Evolutionary conservation across 1,140 invertebrate species (phyloP).

Genomic region (Goniozus legneri): DNA sequence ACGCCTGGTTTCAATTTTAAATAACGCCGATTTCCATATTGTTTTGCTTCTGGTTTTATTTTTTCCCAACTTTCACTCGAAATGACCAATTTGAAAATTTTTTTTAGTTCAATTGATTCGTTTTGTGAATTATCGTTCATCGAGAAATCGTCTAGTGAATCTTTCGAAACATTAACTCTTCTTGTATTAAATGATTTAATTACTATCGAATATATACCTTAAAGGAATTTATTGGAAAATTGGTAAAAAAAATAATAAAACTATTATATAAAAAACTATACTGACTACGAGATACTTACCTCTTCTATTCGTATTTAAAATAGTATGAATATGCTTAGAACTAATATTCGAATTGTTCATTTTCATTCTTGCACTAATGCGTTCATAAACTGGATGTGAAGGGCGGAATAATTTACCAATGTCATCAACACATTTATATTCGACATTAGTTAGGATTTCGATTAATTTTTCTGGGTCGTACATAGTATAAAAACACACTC

Average conservation of each 20-base stretch:
- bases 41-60: not conserved
- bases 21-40: not conserved
- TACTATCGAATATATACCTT: no score
- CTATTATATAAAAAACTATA: no score
- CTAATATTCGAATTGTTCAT: not conserved
- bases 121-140: not conserved
- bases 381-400: not conserved
- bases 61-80: not conserved
- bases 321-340: constrained; percentile 2
- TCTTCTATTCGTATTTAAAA: not conserved
- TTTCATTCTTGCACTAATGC: not conserved
- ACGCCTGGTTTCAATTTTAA: not conserved
- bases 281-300: no score
- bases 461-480: no score
- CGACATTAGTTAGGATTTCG: no score
- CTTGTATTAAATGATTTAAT: no score
- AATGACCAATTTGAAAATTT: not conserved
- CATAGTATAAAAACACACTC: no score
- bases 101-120: not conserved
- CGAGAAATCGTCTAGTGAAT: not conserved
- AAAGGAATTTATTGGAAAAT: not conserved
- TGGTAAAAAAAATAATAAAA: not conserved
- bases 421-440: no score
- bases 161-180: no score
- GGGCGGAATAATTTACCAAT: no score